Base-by-base conservation (phyloP, 2,113 vertebrate genomes). In the Haliaeetus leucogaster region DNA sequence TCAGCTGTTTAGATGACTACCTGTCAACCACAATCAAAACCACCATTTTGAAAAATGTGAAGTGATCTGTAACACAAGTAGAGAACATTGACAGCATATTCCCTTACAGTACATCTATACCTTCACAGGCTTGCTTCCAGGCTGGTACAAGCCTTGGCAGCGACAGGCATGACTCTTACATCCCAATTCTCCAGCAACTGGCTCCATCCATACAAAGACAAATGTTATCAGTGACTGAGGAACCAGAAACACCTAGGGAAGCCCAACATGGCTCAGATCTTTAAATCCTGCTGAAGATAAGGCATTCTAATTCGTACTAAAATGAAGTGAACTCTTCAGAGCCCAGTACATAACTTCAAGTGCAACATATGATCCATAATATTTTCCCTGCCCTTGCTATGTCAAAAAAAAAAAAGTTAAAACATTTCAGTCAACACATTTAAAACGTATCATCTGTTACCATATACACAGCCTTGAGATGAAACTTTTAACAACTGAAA, bases 1-100 rank as follows among this genome's bases (percentile, higher is more conserved):
- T 94, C 85, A 83, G 66, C 90, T 96, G 81, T 85, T 88, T 43
- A 53, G 87, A 94, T n/a, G 62, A 85, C 88, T 95, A 90, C 87
- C 78, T 94, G 96, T 88, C 92, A 97, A 47, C 53, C 45, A 53
- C 74, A 90, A 93, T 73, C 82, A 97, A 68, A 94, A 93, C 1
- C 26, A 90, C 21, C 9, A 18, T 43, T 82, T 65, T 71, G 72
- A 90, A 95, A 90, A 94, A 81, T 1, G 32, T 48, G 53, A 92
- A 61, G 36, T 56, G 59, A 86, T 89, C 78, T 80, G 83, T 45
- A 94, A 55, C 36, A 72, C 29, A 38, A 82, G 72, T 11, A 0
- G 0, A 82, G 45, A 70, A 58, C 42, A 72, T 0, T 38, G 56
- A 66, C 84, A 93, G 66, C 61, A 34, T 61, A 72, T 79, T 91